Evolutionary conservation across 1,140 invertebrate genomes (phyloP), one percentile per base, ranked within the genome.

Genomic region (Brachystomella parvula): DNA sequence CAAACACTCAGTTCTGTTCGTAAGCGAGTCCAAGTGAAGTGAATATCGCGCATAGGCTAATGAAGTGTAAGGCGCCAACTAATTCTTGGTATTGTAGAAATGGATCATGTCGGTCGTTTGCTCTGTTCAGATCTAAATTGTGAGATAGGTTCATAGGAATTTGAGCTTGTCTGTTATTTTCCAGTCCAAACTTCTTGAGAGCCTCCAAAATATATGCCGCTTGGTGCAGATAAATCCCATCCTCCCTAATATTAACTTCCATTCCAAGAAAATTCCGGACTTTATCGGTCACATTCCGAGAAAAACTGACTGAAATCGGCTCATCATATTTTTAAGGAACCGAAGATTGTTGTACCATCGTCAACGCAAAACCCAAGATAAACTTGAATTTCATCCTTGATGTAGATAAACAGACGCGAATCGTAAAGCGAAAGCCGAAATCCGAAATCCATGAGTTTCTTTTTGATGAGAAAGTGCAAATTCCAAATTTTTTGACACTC

Each of bases 11-110:
- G 39, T n/a, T 44, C 9, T 9, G 39, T n/a, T n/a, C 9, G n/a
- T 44, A 44, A 9, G 39, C 53, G n/a, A 77, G 29, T 0, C 74
- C 73, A 26, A 69, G 57, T 61, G 71, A 47, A 47, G 65, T 71
- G 21, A 78, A 21, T 12, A n/a, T 28, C 9, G 29, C 69, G 39
- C 39, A 44, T 9, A 9, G 39, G 39, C 39, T 44, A 44, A 44
- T 44, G 29, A 60, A 60, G 24, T 28, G 9, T 12, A 60, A 24
- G 9, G 58, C 28, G 15, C 58, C 58, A 60, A 60, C 31, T 19
- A 60, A 33, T 60, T 60, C 58, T 33, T 30, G 58, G 28, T 31
- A 60, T 12, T 15, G 24, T 9, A 60, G 24, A 26, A 9, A 19
- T 9, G 58, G 19, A 28, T 60, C 58, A 24, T 28, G 28, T 6